Evolutionary conservation across 2,888 invertebrate species (phyloP).

Genomic region (Nesidiocoris tenuis): DNA sequence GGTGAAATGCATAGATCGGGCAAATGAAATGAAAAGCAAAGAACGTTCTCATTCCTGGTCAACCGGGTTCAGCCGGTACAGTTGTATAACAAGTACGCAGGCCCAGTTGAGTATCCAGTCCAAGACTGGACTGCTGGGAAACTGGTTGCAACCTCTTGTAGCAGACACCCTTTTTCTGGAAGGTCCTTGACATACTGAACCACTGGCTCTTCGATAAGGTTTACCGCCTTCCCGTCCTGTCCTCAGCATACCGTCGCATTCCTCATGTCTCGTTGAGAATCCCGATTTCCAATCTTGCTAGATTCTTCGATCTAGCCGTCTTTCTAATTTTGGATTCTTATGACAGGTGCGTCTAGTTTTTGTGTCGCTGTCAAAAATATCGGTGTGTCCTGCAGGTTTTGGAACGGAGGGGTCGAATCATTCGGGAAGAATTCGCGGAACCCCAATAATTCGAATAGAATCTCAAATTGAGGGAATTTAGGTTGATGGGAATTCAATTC

Average conservation of each 20-base stretch:
- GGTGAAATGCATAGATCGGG: too few species aligned
- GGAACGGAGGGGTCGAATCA: too few species aligned
- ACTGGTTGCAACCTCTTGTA: conserved; percentile 5
- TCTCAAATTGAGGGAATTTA: too few species aligned
- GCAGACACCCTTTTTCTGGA: background rate
- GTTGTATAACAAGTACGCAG: background rate
- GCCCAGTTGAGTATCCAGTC: background rate
- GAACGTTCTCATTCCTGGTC: background rate
- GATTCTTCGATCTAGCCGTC: background rate
- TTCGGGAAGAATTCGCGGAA: too few species aligned
- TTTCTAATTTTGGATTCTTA: too few species aligned
- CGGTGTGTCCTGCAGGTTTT: too few species aligned
- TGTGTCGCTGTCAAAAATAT: too few species aligned
- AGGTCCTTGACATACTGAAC: conserved; percentile 29
- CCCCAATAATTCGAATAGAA: too few species aligned
- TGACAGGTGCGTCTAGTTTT: too few species aligned
- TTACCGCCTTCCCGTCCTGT: background rate
- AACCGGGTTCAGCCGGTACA: background rate
- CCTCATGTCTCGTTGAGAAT: background rate
- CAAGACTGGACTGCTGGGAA: background rate
- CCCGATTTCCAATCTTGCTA: background rate
- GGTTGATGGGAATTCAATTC: too few species aligned
- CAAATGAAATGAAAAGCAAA: too few species aligned
- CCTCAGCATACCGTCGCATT: background rate
- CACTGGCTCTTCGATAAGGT: conserved; percentile 14